phyloP scores from a whole-genome alignment of 2,888 invertebrate species.

The Galeruca laticollis region DNA sequence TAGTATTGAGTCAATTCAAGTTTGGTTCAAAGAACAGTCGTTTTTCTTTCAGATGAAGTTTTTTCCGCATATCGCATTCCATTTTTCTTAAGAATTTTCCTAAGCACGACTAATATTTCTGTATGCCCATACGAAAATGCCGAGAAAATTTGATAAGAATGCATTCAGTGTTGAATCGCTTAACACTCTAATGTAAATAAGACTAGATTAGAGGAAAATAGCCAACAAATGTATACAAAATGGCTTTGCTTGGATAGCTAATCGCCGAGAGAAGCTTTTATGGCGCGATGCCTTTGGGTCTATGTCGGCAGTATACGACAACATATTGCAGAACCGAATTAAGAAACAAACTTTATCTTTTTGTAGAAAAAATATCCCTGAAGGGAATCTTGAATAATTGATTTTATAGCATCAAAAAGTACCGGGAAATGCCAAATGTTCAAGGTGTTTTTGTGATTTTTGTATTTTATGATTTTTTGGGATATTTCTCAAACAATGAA shows the following conservation, averaged over 20 bases:
- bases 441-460: too few species aligned
- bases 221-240: slow-evolving; percentile 31
- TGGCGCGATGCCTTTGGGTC: slow-evolving; percentile 24
- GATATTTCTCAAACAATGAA: too few species aligned
- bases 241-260: slow-evolving; percentile 30
- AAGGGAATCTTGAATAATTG: too few species aligned
- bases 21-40: too few species aligned
- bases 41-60: too few species aligned
- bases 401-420: too few species aligned
- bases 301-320: slow-evolving; percentile 23
- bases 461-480: too few species aligned
- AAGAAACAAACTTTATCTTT: background rate
- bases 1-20: too few species aligned
- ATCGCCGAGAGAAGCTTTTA: slow-evolving; percentile 33
- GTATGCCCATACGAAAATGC: slow-evolving; percentile 16
- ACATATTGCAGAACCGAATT: slow-evolving; percentile 15
- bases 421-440: too few species aligned
- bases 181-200: slow-evolving; percentile 35
- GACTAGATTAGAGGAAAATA: slow-evolving; percentile 33
- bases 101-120: background rate
- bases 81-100: background rate
- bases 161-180: slow-evolving; percentile 32
- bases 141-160: slow-evolving; percentile 30
- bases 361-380: too few species aligned
- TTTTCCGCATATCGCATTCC: too few species aligned